Evolutionary conservation across 2,888 invertebrate genomes (phyloP).

Genomic region (Mythimna pallens): DNA sequence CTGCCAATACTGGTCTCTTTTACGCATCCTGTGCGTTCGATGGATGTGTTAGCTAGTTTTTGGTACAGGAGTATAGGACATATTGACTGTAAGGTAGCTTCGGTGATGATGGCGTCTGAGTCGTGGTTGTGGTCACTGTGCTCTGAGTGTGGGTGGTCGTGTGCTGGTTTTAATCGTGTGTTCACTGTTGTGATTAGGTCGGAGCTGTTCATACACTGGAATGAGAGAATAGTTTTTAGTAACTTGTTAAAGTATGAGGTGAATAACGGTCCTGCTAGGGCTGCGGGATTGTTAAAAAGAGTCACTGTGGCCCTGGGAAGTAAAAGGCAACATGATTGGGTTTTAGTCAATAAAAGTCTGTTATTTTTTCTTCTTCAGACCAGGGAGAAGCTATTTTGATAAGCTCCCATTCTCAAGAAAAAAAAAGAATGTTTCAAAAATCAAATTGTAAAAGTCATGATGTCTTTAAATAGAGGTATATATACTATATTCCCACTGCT

Average conservation of each 20-base stretch:
- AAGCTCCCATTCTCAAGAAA: no score
- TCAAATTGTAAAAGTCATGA: background rate
- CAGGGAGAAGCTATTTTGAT: no score
- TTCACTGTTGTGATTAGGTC: slow-evolving; percentile 85
- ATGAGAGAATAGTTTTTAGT: slow-evolving; percentile 50
- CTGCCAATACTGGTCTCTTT: slow-evolving; percentile 74
- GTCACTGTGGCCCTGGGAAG: no score
- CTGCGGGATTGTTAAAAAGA: no score
- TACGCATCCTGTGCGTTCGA: slow-evolving; percentile 91
- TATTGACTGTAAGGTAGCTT: slow-evolving; percentile 87
- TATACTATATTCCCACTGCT: no score
- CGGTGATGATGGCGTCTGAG: slow-evolving; percentile 71
- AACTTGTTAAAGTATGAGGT: background rate
- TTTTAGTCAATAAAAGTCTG: no score
- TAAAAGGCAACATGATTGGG: no score
- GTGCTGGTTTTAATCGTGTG: slow-evolving; percentile 79
- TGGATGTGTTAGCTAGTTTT: slow-evolving; percentile 89
- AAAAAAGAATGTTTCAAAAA: no score
- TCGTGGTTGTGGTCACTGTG: slow-evolving; percentile 70
- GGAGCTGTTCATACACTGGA: slow-evolving; percentile 88
- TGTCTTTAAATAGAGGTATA: background rate
- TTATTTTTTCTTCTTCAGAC: no score
- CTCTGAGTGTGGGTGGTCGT: slow-evolving; percentile 71
- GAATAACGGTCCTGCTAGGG: background rate
- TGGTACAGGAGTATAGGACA: slow-evolving; percentile 93